Conservation (phyloP, 2,888 invertebrate species). For the Craniophora ligustri region DNA sequence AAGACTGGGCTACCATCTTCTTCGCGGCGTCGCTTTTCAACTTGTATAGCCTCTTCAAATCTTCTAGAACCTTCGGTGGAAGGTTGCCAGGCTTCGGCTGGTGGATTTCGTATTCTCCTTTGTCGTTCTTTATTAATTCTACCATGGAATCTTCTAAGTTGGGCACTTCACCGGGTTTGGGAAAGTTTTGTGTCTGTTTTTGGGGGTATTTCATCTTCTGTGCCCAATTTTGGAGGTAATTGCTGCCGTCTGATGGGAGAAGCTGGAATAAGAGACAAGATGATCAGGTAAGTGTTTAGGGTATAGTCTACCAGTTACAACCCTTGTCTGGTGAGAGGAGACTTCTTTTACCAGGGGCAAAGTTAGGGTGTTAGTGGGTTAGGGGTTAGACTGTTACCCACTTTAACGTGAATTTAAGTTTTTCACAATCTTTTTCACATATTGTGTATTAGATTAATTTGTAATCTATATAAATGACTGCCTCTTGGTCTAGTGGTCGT, state of each 20-base stretch:
- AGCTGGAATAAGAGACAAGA: constrained; percentile 65
- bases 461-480: too few relatives aligned
- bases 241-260: constrained; percentile 82
- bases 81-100: constrained; percentile 80
- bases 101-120: constrained; percentile 81
- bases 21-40: constrained; percentile 73
- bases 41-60: constrained; percentile 71
- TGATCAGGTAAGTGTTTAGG: too few relatives aligned
- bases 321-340: too few relatives aligned
- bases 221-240: constrained; percentile 90
- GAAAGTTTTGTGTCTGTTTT: constrained; percentile 44
- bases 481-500: too few relatives aligned
- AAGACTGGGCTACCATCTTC: constrained; percentile 52
- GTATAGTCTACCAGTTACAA: too few relatives aligned
- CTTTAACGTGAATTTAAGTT: too few relatives aligned
- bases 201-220: constrained; percentile 82
- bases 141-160: constrained; percentile 81
- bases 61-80: constrained; percentile 73
- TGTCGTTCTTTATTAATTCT: constrained; percentile 75
- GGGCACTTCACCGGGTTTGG: constrained; percentile 70
- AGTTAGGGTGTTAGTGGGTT: too few relatives aligned
- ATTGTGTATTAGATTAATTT: too few relatives aligned
- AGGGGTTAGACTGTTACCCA: too few relatives aligned
- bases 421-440: too few relatives aligned
- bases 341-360: too few relatives aligned